Evolutionary conservation across 2,113 vertebrate genomes (phyloP).

Genomic region (Danionella cerebrum): DNA sequence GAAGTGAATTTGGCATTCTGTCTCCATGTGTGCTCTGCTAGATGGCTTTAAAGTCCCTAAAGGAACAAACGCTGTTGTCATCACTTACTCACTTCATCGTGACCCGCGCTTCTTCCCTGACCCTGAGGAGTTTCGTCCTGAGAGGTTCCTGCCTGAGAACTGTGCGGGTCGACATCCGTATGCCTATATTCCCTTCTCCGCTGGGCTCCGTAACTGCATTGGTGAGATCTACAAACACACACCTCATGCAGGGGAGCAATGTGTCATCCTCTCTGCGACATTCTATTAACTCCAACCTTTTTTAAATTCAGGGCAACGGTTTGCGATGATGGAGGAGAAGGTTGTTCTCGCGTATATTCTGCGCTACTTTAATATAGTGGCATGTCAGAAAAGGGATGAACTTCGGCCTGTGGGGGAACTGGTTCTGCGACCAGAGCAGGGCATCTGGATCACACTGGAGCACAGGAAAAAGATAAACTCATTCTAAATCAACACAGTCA

Average conservation of each 20-base stretch:
- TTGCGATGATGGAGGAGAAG: slow-evolving; percentile 91
- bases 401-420: slow-evolving; percentile 72
- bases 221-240: slow-evolving; percentile 60
- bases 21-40: slow-evolving; percentile 39
- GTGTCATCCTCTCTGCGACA: too few relatives aligned
- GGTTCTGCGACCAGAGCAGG: slow-evolving; percentile 79
- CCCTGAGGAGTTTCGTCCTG: slow-evolving; percentile 82
- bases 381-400: slow-evolving; percentile 73
- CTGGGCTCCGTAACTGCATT: slow-evolving; percentile 90
- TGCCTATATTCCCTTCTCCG: slow-evolving; percentile 87
- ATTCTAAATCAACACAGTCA: not conserved
- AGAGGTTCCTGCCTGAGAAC: slow-evolving; percentile 84
- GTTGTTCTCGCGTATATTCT: slow-evolving; percentile 73
- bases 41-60: slow-evolving; percentile 72
- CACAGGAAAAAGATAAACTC: slow-evolving; percentile 48
- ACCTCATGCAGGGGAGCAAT: not conserved
- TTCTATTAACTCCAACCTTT: too few relatives aligned
- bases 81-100: slow-evolving; percentile 79
- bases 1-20: not conserved
- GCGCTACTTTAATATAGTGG: slow-evolving; percentile 74
- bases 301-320: slow-evolving; percentile 76
- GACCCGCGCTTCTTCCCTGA: slow-evolving; percentile 78
- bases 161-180: slow-evolving; percentile 70
- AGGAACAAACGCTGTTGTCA: slow-evolving; percentile 64
- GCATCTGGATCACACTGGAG: slow-evolving; percentile 80